Evolutionary conservation across 2,113 vertebrate genomes (phyloP), one percentile per base, ranked within the genome.

Genomic region (Zosterops hypoxanthus): DNA sequence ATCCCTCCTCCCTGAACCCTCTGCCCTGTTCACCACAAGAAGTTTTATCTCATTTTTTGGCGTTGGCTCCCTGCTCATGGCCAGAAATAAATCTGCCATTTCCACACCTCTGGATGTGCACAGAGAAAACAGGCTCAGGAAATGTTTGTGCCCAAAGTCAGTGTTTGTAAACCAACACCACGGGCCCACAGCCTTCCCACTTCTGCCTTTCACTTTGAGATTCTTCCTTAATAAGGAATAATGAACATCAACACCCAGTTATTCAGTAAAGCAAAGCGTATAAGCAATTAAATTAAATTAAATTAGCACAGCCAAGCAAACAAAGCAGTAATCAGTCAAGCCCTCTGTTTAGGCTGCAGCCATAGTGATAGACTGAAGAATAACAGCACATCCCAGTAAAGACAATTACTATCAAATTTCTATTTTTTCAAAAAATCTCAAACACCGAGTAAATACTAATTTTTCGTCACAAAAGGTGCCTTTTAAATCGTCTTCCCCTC

Each of bases 251-350:
- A 95, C 96, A 97, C 89, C 93, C 88, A 66, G 96, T 98, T 98
- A 97, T 97, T 98, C 97, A 97, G 97, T 96, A 98, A 98, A 97
- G 89, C 93, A 98, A 98, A 96, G 96, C 93, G 90, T 95, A 96
- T 93, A 95, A 96, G 91, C 96, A 97, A 97, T 97, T 97, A 49
- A 97, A 97, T 95, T 75, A 95, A 98, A 97, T 97, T 97, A 97
- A 98, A 98, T 98, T 96, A 98, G 96, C 96, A 98, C 72, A 97
- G 92, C 86, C 94, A 92, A 95, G 94, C 97, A 98, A 98, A 98
- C 97, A 98, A 98, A 98, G 95, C 92, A 92, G 57, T 50, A 77
- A 90, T 97, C 93, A 95, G 96, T 98, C 97, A 95, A 92, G 86
- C 57, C 92, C 85, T 96, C 86, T 95, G 6, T 96, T 97, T 91